Evolutionary conservation across 2,797 vertebrate species (phyloP).

Genomic region (Esox lucius): DNA sequence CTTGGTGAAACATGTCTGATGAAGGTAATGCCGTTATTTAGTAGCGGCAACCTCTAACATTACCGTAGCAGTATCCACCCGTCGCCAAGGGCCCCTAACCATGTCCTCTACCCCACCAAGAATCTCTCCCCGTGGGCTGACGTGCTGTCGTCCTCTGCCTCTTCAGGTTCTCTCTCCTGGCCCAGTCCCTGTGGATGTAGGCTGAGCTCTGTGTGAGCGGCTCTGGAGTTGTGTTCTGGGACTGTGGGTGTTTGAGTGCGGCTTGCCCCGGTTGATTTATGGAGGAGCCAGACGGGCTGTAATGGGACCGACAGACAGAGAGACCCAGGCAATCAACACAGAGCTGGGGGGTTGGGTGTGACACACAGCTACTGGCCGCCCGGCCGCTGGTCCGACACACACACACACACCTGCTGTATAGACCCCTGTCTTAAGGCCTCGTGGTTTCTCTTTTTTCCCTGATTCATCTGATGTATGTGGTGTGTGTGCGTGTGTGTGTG

Average conservation of each 20-base stretch:
- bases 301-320: conserved; percentile 17
- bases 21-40: not conserved
- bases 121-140: conserved; percentile 20
- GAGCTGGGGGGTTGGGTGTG: conserved; percentile 29
- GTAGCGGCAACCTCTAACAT: conserved; percentile 16
- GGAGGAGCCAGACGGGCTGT: conserved; percentile 6
- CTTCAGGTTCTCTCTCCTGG: conserved; percentile 13
- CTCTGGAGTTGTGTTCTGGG: conserved; percentile 23
- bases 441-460: not conserved
- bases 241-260: conserved; percentile 1
- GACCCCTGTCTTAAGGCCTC: not conserved
- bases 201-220: conserved; percentile 9
- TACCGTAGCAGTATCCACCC: not conserved
- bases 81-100: conserved; percentile 13
- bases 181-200: conserved; percentile 19
- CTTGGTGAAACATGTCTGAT: conserved; percentile 43
- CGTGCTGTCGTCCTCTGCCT: conserved; percentile 34
- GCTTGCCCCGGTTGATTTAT: conserved; percentile 50
- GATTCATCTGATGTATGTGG: not conserved
- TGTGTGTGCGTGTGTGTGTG: conserved; percentile 13
- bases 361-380: not conserved
- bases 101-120: conserved; percentile 34
- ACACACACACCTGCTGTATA: not conserved
- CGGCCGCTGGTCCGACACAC: not conserved
- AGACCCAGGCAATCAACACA: conserved; percentile 45